Base-by-base conservation (phyloP, 2,888 invertebrate genomes). In the Digitonthophagus gazella region DNA sequence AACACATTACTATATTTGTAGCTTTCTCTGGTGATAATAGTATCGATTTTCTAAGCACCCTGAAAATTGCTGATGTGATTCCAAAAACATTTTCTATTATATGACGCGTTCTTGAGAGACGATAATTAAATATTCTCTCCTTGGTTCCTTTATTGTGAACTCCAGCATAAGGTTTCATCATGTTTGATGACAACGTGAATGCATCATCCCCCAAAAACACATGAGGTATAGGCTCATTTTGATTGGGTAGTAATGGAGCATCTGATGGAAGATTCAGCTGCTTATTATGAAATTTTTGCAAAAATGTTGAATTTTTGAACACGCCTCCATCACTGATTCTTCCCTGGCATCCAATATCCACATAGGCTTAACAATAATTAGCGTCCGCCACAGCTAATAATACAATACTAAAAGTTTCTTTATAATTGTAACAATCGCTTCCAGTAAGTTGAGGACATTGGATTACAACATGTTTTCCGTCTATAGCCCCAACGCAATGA, bases 191-290 rank as follows among this genome's bases (percentile, higher is more conserved):
- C 16, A 74, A 64, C 11, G 74, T 61, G 68, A 76, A 75, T 15
- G 74, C 74, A 58, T 73, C 72, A 56, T 74, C 75, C 4, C 68
- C 74, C 64, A 75, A 58, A 67, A 76, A 72, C 58, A 74, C 65
- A 69, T 72, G 75, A n/a, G 71, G 72, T n/a, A 75, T 54, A 69
- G 55, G 66, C 57, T 71, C 57, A 57, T 57, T 57, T 57, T 57
- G 57, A 6, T 57, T 16, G 57, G 57, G 57, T n/a, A n/a, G n/a
- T 16, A 57, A 16, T 57, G 57, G 57, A 57, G 57, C 57, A 57
- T 57, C 57, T 57, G 57, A 16, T 57, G 57, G 57, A 57, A 57
- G 57, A 57, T 57, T 57, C 14, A 57, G 57, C 5, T 57, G 57
- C 6, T 57, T 57, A 14, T 57, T 14, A n/a, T 14, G 16, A 57